Conservation (phyloP, 1,140 invertebrate genomes). For the Anthonomus grandis region DNA sequence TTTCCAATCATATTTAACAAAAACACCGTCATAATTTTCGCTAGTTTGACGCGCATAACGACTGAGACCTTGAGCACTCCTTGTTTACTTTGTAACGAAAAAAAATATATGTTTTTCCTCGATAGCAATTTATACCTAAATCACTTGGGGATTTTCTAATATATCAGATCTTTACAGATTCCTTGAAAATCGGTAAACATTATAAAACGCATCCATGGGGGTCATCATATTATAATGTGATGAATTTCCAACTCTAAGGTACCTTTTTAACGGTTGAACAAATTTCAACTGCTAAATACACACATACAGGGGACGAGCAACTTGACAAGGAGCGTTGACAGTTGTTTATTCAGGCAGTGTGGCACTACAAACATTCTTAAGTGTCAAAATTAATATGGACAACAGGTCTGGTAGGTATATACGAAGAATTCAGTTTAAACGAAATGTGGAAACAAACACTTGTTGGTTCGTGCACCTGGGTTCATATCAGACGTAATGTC, state of each 20-base stretch:
- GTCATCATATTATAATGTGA: too few relatives aligned
- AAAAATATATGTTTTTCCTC: too few relatives aligned
- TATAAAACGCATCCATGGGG: neutral
- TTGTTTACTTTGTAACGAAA: too few relatives aligned
- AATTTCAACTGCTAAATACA: constrained; percentile 28
- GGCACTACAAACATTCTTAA: constrained; percentile 36
- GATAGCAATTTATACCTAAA: too few relatives aligned
- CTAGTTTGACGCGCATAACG: too few relatives aligned
- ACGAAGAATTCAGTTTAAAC: constrained; percentile 34
- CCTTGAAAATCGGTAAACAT: neutral
- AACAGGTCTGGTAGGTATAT: too few relatives aligned
- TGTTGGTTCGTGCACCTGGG: constrained; percentile 36
- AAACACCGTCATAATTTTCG: too few relatives aligned
- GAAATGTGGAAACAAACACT: constrained; percentile 34
- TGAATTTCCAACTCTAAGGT: constrained; percentile 21
- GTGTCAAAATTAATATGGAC: constrained; percentile 41
- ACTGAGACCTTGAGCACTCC: too few relatives aligned
- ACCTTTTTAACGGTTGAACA: constrained; percentile 26
- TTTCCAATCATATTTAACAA: too few relatives aligned
- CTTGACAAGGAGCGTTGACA: too few relatives aligned
- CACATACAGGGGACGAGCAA: constrained; percentile 26
- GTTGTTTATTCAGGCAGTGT: constrained; percentile 35
- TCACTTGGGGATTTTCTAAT: too few relatives aligned
- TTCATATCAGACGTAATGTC: too few relatives aligned
- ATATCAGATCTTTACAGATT: neutral